Conservation (phyloP, 2,113 vertebrate genomes). For the Oncorhynchus clarkii region DNA sequence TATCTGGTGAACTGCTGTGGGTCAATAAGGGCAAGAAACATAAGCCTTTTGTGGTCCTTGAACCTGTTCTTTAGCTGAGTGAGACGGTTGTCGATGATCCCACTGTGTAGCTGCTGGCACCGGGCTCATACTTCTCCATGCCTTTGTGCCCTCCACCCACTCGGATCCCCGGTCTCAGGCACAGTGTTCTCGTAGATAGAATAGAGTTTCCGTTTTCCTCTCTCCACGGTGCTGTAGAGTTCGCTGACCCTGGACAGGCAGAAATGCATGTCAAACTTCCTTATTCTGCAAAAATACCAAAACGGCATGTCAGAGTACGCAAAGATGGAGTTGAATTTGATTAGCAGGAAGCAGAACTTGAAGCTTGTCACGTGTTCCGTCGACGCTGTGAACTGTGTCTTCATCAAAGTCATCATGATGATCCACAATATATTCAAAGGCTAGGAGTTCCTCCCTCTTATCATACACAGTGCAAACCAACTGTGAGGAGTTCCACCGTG, state of each 20-base stretch:
- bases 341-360: constrained; percentile 10
- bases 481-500: neutral
- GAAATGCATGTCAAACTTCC: no score
- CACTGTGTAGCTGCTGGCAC: neutral
- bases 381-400: neutral
- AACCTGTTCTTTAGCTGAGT: no score
- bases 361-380: neutral
- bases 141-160: neutral
- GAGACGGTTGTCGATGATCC: no score
- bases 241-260: neutral
- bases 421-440: neutral
- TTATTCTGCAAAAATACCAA: neutral
- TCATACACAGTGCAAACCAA: neutral
- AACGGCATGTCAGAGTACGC: neutral
- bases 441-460: neutral
- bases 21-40: constrained; percentile 1
- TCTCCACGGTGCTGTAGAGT: neutral
- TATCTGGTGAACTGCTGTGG: neutral
- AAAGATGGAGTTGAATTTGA: constrained; percentile 9
- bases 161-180: neutral
- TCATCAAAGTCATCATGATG: neutral
- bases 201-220: neutral
- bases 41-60: neutral
- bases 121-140: neutral
- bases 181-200: neutral